Evolutionary conservation across 37 sponge, comb jelly and placozoan species (phyloP).

Genomic region (Theonella swinhoei): DNA sequence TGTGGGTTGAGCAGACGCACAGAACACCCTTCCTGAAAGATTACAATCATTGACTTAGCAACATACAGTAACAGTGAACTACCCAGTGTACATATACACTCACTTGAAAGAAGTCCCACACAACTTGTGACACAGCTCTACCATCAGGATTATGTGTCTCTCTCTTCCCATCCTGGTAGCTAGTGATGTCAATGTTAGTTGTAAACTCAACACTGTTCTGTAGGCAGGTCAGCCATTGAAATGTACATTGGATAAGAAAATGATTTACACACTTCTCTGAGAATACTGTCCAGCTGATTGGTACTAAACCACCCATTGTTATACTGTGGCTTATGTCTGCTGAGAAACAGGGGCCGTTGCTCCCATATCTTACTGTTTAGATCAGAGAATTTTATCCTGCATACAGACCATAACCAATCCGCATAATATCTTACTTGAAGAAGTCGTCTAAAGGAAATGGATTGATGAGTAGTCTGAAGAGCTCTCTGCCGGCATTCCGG

Average conservation of each 20-base stretch:
- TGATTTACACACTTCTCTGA: constrained; percentile 63
- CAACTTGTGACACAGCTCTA: constrained; percentile 65
- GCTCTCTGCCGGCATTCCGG: constrained; percentile 62
- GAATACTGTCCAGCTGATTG: constrained; percentile 80
- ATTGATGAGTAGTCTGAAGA: constrained; percentile 80
- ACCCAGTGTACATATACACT: too few relatives aligned
- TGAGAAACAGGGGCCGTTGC: constrained; percentile 74
- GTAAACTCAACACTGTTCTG: constrained; percentile 81
- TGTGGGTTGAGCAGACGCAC: constrained; percentile 94
- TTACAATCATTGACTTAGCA: neutral
- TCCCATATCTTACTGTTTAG: constrained; percentile 87
- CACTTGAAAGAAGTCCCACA: constrained; percentile 88
- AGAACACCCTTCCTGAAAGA: constrained; percentile 84
- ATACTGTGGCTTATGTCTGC: constrained; percentile 65
- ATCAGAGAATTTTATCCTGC: neutral
- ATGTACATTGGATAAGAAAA: neutral
- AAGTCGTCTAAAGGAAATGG: constrained; percentile 76
- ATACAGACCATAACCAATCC: neutral
- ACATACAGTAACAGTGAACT: neutral
- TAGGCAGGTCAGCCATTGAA: neutral
- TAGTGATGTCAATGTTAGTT: constrained; percentile 88
- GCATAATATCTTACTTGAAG: constrained; percentile 69
- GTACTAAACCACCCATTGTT: constrained; percentile 85
- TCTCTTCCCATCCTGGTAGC: constrained; percentile 80
- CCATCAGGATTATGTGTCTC: constrained; percentile 87